phyloP scores from a whole-genome alignment of 2,113 vertebrate species.

The Oreochromis tanganicae region DNA sequence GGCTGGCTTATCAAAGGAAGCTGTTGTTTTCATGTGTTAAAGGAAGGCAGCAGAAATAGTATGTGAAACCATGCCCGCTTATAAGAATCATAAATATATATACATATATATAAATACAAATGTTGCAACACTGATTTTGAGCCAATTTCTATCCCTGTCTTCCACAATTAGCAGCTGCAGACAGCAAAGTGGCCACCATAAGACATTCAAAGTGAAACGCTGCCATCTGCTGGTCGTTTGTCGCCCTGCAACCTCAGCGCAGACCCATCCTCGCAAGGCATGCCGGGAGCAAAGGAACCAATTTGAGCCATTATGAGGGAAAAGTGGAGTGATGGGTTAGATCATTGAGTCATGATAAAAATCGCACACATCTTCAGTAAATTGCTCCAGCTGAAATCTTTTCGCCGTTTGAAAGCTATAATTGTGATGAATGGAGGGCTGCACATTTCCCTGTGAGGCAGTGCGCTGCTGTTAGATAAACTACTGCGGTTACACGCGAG shows the following conservation, averaged over 20 bases:
- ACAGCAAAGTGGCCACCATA: not conserved
- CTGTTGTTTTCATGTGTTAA: not conserved
- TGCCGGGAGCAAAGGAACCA: not conserved
- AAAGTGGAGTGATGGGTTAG: not conserved
- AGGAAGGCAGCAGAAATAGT: not conserved
- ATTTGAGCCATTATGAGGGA: not conserved
- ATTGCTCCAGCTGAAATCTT: not conserved
- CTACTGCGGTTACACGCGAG: not conserved
- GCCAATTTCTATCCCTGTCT: not conserved
- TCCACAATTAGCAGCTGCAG: not conserved
- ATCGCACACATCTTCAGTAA: not conserved
- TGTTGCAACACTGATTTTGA: not conserved
- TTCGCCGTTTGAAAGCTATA: not conserved
- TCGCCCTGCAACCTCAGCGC: not conserved
- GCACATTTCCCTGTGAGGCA: not conserved
- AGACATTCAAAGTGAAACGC: conserved; percentile 35
- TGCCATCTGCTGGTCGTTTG: conserved; percentile 57
- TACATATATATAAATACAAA: not conserved
- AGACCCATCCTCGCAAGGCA: not conserved
- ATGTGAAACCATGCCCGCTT: not conserved
- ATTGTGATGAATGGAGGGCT: not conserved
- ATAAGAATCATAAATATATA: not conserved
- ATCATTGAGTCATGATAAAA: not conserved
- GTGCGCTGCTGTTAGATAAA: not conserved
- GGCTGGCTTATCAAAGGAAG: not conserved